Conservation (phyloP, 2,888 invertebrate species). For the Sacculina carcini region DNA sequence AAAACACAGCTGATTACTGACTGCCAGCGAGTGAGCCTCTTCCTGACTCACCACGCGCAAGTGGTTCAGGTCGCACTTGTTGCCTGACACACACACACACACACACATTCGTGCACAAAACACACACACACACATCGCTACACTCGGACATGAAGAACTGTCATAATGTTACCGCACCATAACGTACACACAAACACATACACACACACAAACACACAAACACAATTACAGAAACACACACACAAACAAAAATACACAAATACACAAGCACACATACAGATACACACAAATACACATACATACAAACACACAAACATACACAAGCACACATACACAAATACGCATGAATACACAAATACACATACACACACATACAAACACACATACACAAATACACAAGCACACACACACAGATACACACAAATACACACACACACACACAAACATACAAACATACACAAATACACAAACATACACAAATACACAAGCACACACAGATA, state of each 20-base stretch:
- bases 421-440: background rate
- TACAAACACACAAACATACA: background rate
- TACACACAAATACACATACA: too few relatives aligned
- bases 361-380: too few relatives aligned
- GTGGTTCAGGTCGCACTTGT: constrained; percentile 90
- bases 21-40: constrained; percentile 93
- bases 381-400: too few relatives aligned
- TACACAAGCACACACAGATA: background rate
- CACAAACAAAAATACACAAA: background rate
- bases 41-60: constrained; percentile 93
- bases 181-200: too few relatives aligned
- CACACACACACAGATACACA: background rate
- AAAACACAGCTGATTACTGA: constrained; percentile 82
- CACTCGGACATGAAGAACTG: too few relatives aligned
- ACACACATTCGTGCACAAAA: background rate
- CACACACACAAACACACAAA: too few relatives aligned
- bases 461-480: background rate
- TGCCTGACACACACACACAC: constrained; percentile 28
- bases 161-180: too few relatives aligned
- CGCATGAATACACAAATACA: too few relatives aligned
- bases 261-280: background rate
- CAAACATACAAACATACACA: background rate
- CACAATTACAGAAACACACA: background rate
- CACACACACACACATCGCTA: too few relatives aligned
- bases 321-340: too few relatives aligned